A percentile compares a stretch with the other conserved stretches of the same genome.
Evolutionary conservation across 2,888 invertebrate species (phyloP).

Genomic region (Leptogaster cylindrica): DNA sequence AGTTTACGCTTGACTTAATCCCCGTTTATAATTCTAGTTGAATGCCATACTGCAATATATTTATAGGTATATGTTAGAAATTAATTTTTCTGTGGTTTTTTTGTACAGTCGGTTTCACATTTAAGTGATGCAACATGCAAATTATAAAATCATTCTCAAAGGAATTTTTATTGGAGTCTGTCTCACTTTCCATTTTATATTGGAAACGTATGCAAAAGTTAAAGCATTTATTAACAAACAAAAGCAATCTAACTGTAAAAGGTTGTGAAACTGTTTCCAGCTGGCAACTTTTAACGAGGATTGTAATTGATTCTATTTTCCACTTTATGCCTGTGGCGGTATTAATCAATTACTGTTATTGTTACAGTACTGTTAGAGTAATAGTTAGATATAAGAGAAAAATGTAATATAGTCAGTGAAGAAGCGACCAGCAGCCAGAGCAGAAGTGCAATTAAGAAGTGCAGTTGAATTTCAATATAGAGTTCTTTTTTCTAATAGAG

Average conservation of each 20-base stretch:
- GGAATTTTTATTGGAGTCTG: constrained; percentile 10
- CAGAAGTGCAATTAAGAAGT: too few relatives aligned
- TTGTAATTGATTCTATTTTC: constrained; percentile 4
- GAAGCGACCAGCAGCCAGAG: too few relatives aligned
- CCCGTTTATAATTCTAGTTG: constrained; percentile 3
- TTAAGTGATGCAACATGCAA: neutral
- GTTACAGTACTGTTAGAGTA: too few relatives aligned
- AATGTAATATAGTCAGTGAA: too few relatives aligned
- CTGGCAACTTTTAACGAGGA: constrained; percentile 5
- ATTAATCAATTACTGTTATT: too few relatives aligned
- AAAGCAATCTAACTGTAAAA: neutral
- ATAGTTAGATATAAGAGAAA: too few relatives aligned
- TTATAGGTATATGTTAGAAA: constrained; percentile 12
- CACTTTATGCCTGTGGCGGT: neutral
- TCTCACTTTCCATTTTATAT: neutral
- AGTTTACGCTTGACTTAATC: too few relatives aligned
- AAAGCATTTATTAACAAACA: constrained; percentile 11
- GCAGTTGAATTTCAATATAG: too few relatives aligned
- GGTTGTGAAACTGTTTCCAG: neutral
- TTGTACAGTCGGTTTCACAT: neutral
- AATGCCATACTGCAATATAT: constrained; percentile 15
- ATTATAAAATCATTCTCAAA: constrained; percentile 11
- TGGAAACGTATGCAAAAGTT: neutral
- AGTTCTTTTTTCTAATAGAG: too few relatives aligned
- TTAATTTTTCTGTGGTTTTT: constrained; percentile 12